Base-by-base conservation (phyloP, 2,888 invertebrate genomes). In the Gymnocheta viridis region DNA sequence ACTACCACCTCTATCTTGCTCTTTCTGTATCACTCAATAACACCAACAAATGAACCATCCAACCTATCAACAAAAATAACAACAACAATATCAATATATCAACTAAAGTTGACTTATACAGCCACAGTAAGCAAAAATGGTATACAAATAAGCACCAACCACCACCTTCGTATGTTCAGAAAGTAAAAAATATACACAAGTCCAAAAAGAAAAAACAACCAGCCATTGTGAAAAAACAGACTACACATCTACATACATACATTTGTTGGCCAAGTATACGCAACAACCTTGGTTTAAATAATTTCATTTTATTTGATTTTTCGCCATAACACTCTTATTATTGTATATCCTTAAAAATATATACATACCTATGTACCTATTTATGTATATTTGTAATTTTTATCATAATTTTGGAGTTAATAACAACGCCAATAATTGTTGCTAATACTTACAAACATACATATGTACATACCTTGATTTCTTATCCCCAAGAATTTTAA, bases 231-330 rank as follows among this genome's bases (percentile, higher is more conserved):
- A 77, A 77, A 76, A 76, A 32, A 51, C 35, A 49, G 56, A 47
- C 24, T 38, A 62, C 32, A 60, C n/a, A n/a, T n/a, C n/a, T 58
- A 76, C 12, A 9, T 54, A 32, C 6, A 49, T 80, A 77, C 0
- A 1, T 38, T 72, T 80, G 73, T 81, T 83, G 76, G 76, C 83
- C 80, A 79, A 83, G 77, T 67, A 84, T 84, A 77, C 77, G 47
- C 80, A 77, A 81, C 77, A 84, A 84, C 84, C 84, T 84, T 84
- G 84, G 84, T 73, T 77, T 44, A 12, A 80, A 77, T 81, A 66
- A 74, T 64, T 70, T 58, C 10, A 35, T 70, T 62, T 56, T 54
- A 66, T 69, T 70, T 54, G 47, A 19, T 66, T 64, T 73, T 27
- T 54, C 29, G 54, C 29, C 17, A 29, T 54, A n/a, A 60, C 2